Evolutionary conservation across 2,888 invertebrate species (phyloP).

Genomic region (Caradrina clavipalpis): DNA sequence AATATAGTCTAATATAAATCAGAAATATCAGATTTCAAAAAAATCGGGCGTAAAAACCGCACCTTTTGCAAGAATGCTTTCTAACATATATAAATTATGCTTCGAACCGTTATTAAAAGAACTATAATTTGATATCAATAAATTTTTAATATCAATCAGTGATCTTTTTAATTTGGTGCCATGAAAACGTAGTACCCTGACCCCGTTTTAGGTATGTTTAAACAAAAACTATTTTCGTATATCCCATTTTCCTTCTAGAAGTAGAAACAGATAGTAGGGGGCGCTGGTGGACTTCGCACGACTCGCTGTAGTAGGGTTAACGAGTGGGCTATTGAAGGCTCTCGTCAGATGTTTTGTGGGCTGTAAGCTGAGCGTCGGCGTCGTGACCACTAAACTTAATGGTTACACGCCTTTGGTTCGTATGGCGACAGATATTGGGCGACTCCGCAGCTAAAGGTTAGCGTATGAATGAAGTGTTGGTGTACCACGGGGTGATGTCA

Average conservation of each 20-base stretch:
- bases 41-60: no score
- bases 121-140: no score
- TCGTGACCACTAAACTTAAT: slow-evolving; percentile 66
- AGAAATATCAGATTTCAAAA: no score
- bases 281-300: slow-evolving; percentile 67
- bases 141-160: no score
- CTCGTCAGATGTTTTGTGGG: slow-evolving; percentile 62
- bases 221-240: no score
- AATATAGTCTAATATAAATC: no score
- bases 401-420: slow-evolving; percentile 46
- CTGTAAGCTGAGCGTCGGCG: slow-evolving; percentile 40
- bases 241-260: not conserved
- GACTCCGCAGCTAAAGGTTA: slow-evolving; percentile 10
- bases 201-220: no score
- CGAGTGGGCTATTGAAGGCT: slow-evolving; percentile 61
- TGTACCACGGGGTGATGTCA: not conserved
- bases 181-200: no score
- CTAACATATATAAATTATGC: no score
- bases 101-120: no score
- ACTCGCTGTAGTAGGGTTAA: slow-evolving; percentile 63
- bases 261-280: slow-evolving; percentile 47
- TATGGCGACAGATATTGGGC: slow-evolving; percentile 48
- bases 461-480: not conserved
- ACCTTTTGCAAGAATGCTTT: no score
- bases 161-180: no score